A percentile compares a stretch with the other conserved stretches of the same genome.
phyloP scores from a whole-genome alignment of 2,888 invertebrate genomes.

The Tinea semifulvella region DNA sequence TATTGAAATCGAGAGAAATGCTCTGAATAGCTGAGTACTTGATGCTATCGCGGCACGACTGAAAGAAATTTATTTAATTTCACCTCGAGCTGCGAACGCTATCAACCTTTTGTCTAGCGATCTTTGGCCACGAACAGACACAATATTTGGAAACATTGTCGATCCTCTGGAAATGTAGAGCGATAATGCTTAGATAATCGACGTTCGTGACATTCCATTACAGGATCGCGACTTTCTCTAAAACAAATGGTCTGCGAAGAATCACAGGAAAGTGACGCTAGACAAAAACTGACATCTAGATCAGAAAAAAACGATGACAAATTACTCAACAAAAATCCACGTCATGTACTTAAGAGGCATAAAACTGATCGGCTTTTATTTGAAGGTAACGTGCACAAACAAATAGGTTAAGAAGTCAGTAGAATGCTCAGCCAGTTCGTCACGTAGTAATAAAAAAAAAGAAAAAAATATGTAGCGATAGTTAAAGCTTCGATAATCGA shows the following conservation, averaged over 20 bases:
- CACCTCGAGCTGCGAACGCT: constrained; percentile 17
- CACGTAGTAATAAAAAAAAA: constrained; percentile 8
- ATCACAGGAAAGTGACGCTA: constrained; percentile 14
- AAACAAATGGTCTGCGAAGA: constrained; percentile 16
- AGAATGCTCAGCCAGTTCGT: constrained; percentile 9
- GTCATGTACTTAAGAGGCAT: constrained; percentile 14
- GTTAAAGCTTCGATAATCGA: neutral
- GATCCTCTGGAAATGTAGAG: constrained; percentile 16
- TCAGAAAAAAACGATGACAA: constrained; percentile 12
- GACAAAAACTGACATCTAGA: constrained; percentile 14
- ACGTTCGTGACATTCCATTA: constrained; percentile 21
- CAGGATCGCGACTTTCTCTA: constrained; percentile 21
- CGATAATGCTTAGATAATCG: constrained; percentile 15
- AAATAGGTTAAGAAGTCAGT: constrained; percentile 14
- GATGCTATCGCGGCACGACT: constrained; percentile 22
- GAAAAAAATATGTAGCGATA: neutral
- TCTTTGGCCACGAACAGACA: constrained; percentile 15
- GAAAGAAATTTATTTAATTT: constrained; percentile 24
- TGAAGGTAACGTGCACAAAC: constrained; percentile 12
- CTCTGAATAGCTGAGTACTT: constrained; percentile 19
- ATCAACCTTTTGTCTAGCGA: constrained; percentile 20
- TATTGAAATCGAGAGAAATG: constrained; percentile 23
- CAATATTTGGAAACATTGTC: constrained; percentile 20
- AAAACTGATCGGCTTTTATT: constrained; percentile 13
- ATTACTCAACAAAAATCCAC: constrained; percentile 13